Evolutionary conservation across 2,113 vertebrate species (phyloP).

Genomic region (Plotosus lineatus): DNA sequence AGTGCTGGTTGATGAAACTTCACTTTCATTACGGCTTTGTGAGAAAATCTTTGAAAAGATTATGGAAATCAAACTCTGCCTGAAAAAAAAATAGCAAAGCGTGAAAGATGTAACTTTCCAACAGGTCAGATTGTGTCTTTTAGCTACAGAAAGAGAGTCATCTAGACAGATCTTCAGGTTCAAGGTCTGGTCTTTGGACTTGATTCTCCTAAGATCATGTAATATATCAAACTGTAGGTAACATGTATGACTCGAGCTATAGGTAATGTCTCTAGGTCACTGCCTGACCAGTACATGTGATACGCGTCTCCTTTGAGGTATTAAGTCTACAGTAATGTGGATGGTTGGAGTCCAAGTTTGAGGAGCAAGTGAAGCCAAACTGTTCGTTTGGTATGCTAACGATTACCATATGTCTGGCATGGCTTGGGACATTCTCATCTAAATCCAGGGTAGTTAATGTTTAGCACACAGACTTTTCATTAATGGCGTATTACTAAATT

Average conservation of each 20-base stretch:
- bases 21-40: too few species aligned
- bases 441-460: constrained; percentile 2
- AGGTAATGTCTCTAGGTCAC: too few species aligned
- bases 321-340: background rate
- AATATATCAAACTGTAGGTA: too few species aligned
- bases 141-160: background rate
- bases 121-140: background rate
- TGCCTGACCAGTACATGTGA: too few species aligned
- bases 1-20: too few species aligned
- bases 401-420: constrained; percentile 35
- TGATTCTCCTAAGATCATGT: too few species aligned
- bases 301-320: too few species aligned
- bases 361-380: background rate
- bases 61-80: background rate
- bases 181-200: background rate
- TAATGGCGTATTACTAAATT: constrained; percentile 6
- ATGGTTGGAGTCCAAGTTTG: background rate
- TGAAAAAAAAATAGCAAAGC: background rate
- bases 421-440: background rate
- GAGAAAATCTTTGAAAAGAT: background rate
- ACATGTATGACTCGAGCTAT: too few species aligned
- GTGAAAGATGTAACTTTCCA: too few species aligned
- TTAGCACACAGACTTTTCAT: constrained; percentile 18
- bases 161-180: background rate
- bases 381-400: constrained; percentile 10